A percentile compares a stretch with the other conserved stretches of the same genome.
Conservation (phyloP, 2,888 invertebrate species). For the Drosophila barbarae region DNA sequence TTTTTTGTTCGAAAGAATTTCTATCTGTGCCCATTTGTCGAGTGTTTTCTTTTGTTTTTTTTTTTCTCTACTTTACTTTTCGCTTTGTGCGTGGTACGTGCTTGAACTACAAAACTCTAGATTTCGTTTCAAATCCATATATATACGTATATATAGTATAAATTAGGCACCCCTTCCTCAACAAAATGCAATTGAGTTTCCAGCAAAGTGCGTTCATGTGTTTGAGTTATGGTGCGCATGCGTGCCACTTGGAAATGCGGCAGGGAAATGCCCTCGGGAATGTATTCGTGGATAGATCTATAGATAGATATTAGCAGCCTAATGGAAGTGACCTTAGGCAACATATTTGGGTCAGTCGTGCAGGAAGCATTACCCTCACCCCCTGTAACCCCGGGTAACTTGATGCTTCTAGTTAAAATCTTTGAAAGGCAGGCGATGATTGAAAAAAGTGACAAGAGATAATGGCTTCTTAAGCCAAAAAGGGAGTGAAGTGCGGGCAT, state of each 20-base stretch:
- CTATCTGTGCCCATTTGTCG: constrained; percentile 61
- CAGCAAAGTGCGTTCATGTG: constrained; percentile 63
- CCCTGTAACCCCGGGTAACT: background rate
- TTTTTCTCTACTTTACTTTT: constrained; percentile 26
- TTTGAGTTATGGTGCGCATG: constrained; percentile 70
- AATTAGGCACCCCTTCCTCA: constrained; percentile 56
- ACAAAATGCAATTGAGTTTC: constrained; percentile 36
- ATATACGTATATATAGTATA: constrained; percentile 26
- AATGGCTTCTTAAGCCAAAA: background rate
- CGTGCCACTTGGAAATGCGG: constrained; percentile 49
- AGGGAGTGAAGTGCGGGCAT: constrained; percentile 1
- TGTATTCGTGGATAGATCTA: constrained; percentile 5
- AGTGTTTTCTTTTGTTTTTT: constrained; percentile 47
- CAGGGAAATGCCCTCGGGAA: constrained; percentile 29
- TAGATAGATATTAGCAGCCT: constrained; percentile 16
- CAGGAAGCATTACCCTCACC: constrained; percentile 13
- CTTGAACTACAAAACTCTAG: constrained; percentile 67
- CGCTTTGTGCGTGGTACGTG: constrained; percentile 65
- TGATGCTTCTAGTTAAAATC: constrained; percentile 2
- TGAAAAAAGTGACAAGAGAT: constrained; percentile 12
- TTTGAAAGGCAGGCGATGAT: background rate
- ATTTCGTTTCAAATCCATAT: constrained; percentile 42
- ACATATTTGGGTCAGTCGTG: constrained; percentile 31
- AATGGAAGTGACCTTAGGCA: constrained; percentile 33
- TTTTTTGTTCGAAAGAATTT: constrained; percentile 46